Conservation (phyloP, 1,140 invertebrate species). For the Calephelis virginiensis region DNA sequence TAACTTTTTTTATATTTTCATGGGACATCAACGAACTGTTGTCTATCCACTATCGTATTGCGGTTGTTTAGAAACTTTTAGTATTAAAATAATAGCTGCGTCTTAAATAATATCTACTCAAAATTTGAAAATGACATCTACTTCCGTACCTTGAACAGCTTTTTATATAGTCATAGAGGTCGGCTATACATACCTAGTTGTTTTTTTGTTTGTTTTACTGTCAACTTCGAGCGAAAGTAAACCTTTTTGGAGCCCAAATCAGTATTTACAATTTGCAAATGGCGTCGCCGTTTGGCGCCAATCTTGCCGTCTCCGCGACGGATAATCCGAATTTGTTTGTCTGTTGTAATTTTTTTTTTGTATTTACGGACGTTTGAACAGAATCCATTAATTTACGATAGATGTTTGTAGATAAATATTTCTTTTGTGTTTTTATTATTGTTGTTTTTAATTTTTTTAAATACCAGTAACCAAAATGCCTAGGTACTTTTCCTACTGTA, state of each 20-base stretch:
- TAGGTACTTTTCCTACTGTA: too few species aligned
- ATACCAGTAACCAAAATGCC: too few species aligned
- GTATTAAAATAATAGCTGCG: too few species aligned
- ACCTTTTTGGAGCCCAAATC: conserved; percentile 5
- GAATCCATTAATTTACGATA: conserved; percentile 17
- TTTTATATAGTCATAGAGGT: too few species aligned
- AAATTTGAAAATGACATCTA: too few species aligned
- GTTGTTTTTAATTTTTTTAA: too few species aligned
- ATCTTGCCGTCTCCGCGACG: conserved; percentile 15
- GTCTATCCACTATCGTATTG: too few species aligned
- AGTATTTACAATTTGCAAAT: conserved; percentile 21
- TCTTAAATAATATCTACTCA: too few species aligned
- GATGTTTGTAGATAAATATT: conserved; percentile 17
- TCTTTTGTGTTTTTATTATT: conserved; percentile 3
- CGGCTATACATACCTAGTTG: not conserved
- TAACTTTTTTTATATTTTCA: too few species aligned
- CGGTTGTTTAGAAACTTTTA: too few species aligned
- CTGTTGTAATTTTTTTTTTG: conserved; percentile 17
- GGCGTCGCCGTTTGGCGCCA: conserved; percentile 21
- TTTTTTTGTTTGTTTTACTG: not conserved
- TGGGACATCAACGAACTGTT: too few species aligned
- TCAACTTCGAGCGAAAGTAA: not conserved
- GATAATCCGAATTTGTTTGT: conserved; percentile 20
- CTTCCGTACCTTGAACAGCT: too few species aligned
- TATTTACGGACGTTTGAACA: conserved; percentile 21